phyloP scores from a whole-genome alignment of 2,113 vertebrate genomes.

The Periophthalmodon schlosseri region DNA sequence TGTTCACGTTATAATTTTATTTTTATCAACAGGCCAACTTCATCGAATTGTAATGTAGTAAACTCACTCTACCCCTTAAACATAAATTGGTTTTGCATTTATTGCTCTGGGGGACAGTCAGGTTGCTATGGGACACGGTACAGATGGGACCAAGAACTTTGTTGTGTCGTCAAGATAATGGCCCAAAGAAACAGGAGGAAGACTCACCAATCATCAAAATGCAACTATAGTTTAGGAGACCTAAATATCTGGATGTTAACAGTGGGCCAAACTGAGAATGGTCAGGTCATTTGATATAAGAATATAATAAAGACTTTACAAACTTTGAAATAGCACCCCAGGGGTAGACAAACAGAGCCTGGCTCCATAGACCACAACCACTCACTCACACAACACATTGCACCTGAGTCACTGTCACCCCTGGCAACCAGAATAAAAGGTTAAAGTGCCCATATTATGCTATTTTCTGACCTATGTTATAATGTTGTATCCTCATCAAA shows the following conservation, averaged over 20 bases:
- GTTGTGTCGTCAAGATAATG: conserved; percentile 51
- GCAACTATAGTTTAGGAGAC: background rate
- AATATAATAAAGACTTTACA: background rate
- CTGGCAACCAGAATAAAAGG: too few species aligned
- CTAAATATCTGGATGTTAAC: background rate
- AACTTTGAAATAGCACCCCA: background rate
- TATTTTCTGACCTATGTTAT: too few species aligned
- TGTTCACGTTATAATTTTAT: too few species aligned
- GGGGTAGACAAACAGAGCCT: too few species aligned
- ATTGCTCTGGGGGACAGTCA: conserved; percentile 51
- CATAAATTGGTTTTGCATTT: conserved; percentile 24
- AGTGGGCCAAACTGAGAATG: too few species aligned
- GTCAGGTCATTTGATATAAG: too few species aligned
- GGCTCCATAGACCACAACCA: too few species aligned
- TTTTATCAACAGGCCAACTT: too few species aligned
- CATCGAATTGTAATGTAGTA: too few species aligned
- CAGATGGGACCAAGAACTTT: conserved; percentile 46
- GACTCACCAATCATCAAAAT: background rate
- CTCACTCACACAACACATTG: background rate
- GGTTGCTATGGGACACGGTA: conserved; percentile 55
- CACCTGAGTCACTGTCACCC: too few species aligned
- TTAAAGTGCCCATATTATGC: too few species aligned
- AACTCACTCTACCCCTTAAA: background rate
- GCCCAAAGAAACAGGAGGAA: conserved; percentile 7
- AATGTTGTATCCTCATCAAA: too few species aligned